Evolutionary conservation across 1,140 invertebrate genomes (phyloP), one percentile per base, ranked within the genome.

Genomic region (Ceratina australensis): DNA sequence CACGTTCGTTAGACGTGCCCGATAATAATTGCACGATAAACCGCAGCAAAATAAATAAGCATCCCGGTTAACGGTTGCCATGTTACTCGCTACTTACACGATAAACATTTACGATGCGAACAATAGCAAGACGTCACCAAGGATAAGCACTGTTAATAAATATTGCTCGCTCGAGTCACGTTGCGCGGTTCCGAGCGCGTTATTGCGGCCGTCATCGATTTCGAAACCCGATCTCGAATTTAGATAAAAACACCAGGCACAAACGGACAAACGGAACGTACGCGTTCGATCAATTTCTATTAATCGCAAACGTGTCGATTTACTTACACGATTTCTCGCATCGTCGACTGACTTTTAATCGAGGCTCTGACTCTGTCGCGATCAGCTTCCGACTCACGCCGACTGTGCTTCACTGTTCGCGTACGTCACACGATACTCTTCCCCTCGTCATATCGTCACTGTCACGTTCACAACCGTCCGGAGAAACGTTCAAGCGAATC

Each of bases 251-350:
- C 3, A 3, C 33, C 3, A 33, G 50, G 50, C 50, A 15, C 13
- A 18, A 52, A 15, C 18, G 13, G n/a, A 13, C 33, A 10, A 13
- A 54, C 16, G 52, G 52, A 54, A 5, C 10, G 52, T 15, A 42
- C 33, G 33, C n/a, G 52, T 66, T 47, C 5, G 20, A 7, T 18
- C 13, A 0, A 4, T 13, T 18, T 16, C 10, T 22, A 13, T 15
- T 3, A 33, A 22, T 28, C 18, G 1, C 24, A 54, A 18, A 59
- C n/a, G 65, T 33, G 52, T 3, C 28, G 33, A 26, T 18, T 77
- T 71, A 77, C 74, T 77, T 77, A 77, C 74, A 63, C 66, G 74
- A 71, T 71, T 60, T 63, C 74, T 54, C 7, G 74, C 74, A 71
- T 71, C 57, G 66, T 28, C 18, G 74, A 33, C 15, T 22, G 10